phyloP scores from a whole-genome alignment of 2,113 vertebrate genomes.

The Lophura nycthemera region DNA sequence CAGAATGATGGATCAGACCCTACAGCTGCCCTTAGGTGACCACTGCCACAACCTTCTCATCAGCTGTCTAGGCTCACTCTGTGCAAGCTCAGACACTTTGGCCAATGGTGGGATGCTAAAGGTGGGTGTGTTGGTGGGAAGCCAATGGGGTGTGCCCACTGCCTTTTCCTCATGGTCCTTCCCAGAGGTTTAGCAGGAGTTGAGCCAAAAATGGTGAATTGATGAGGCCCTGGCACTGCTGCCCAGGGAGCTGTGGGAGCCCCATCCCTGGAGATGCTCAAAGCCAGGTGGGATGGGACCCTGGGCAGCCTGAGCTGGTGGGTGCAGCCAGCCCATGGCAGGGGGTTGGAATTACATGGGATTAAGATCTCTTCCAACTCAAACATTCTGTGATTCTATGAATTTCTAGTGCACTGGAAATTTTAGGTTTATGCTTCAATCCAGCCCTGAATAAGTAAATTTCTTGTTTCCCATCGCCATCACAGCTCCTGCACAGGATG shows the following conservation, averaged over 20 bases:
- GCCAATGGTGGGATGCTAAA: background rate
- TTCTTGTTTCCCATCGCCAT: accelerated
- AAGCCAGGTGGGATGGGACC: no score
- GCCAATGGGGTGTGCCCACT: accelerated
- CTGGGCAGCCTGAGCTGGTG: no score
- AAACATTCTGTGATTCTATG: no score
- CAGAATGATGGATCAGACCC: background rate
- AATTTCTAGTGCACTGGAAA: background rate
- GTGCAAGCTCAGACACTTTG: accelerated
- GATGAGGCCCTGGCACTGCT: no score
- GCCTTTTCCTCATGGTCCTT: background rate
- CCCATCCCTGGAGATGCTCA: no score
- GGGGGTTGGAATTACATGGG: no score
- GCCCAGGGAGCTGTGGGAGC: no score
- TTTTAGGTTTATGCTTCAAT: background rate
- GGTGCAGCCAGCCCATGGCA: no score
- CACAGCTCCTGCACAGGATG: background rate
- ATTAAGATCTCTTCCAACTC: no score
- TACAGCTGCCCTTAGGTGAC: background rate
- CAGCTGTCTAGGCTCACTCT: accelerated
- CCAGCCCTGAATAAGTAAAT: background rate
- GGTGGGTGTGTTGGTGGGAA: background rate
- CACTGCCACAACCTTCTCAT: background rate
- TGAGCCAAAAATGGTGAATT: accelerated
- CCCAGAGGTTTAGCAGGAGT: background rate